Conservation (phyloP, 2,888 invertebrate genomes). For the Xylocampa areola region DNA sequence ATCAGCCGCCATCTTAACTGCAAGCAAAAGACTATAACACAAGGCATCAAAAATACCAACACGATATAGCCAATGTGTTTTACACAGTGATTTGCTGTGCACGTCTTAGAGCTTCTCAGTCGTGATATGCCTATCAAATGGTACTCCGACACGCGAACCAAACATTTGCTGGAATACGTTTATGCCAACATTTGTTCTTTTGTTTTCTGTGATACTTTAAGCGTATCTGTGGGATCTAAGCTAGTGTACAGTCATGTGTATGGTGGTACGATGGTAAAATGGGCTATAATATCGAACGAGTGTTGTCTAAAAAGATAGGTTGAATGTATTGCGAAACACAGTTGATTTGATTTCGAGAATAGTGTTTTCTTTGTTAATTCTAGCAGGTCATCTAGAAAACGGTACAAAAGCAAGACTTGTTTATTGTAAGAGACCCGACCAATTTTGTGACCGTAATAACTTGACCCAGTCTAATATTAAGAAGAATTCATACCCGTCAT, state of each 20-base stretch:
- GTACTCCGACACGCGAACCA: slow-evolving; percentile 47
- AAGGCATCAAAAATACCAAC: slow-evolving; percentile 47
- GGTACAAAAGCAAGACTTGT: no score
- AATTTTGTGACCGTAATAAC: no score
- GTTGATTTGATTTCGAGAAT: background rate
- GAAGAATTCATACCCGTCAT: no score
- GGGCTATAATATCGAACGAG: background rate
- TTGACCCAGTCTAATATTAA: no score
- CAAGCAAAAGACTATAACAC: slow-evolving; percentile 15
- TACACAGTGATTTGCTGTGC: slow-evolving; percentile 59
- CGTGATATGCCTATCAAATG: slow-evolving; percentile 57
- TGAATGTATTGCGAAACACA: background rate
- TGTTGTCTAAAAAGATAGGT: background rate
- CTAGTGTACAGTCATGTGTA: slow-evolving; percentile 15
- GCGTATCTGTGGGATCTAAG: slow-evolving; percentile 41
- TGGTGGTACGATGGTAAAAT: slow-evolving; percentile 25
- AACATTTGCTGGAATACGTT: slow-evolving; percentile 55
- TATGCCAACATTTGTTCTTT: slow-evolving; percentile 55
- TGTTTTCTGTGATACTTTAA: slow-evolving; percentile 46
- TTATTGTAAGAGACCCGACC: no score
- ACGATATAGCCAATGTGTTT: slow-evolving; percentile 52
- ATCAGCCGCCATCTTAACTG: slow-evolving; percentile 17
- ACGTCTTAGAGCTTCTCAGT: slow-evolving; percentile 53
- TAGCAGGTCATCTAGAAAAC: no score
- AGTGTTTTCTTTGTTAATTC: slow-evolving; percentile 1